Evolutionary conservation across 2,113 vertebrate genomes (phyloP).

Genomic region (Climacteris rufus): DNA sequence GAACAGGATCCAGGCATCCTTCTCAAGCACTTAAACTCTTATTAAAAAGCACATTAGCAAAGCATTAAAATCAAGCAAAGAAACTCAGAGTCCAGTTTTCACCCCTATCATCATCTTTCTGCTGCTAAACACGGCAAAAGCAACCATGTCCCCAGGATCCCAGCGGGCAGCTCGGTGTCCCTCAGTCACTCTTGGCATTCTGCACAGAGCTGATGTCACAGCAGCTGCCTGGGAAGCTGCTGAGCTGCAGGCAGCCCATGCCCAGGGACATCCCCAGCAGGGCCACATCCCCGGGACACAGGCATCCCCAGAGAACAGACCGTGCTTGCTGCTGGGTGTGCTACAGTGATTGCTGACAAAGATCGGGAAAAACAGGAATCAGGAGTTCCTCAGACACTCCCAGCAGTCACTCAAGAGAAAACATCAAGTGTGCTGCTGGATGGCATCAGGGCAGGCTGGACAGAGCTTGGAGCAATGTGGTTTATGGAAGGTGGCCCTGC

Average conservation of each 20-base stretch:
- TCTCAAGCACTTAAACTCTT: background rate
- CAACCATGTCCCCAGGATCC: accelerated
- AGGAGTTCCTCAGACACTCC: background rate
- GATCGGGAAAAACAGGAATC: accelerated
- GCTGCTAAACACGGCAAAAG: accelerated
- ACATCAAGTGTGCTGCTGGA: accelerated
- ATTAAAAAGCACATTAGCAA: background rate
- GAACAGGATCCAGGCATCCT: background rate
- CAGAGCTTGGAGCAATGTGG: background rate
- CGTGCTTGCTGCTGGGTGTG: background rate
- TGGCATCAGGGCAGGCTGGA: background rate
- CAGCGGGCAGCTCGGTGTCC: background rate
- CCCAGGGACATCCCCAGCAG: accelerated
- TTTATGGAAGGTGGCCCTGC: background rate
- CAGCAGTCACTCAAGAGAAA: background rate
- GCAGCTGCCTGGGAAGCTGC: background rate
- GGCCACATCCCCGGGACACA: accelerated
- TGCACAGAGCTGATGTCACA: background rate
- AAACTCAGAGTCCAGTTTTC: background rate
- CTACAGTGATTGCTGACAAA: background rate
- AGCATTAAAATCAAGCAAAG: background rate
- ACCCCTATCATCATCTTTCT: background rate
- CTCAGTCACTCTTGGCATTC: background rate
- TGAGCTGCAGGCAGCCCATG: background rate
- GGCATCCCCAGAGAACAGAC: too few species aligned